A percentile compares a stretch with the other conserved stretches of the same genome.
These are phyloP conservation scores for Bothrops alternatus DNA, from an alignment of 2,797 vertebrate species.

Conservation along the genomic window DNA sequence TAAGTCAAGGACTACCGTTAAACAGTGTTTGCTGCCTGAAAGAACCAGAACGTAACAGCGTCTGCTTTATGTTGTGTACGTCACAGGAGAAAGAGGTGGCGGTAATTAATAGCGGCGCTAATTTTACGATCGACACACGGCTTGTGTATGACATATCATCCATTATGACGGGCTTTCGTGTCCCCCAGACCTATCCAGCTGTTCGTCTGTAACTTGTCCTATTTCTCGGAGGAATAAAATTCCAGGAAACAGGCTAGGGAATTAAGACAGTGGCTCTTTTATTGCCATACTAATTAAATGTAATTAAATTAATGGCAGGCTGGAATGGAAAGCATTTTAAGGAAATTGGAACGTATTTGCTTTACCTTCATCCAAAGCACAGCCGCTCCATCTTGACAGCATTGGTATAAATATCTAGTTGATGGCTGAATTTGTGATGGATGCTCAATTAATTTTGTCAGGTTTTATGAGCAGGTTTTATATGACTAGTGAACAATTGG, in stretches of 20 bases:
- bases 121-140: background rate
- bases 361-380: conserved; percentile 32
- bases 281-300: conserved; percentile 61
- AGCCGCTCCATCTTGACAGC: background rate
- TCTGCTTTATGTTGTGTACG: background rate
- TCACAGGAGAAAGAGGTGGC: background rate
- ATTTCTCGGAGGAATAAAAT: conserved; percentile 55
- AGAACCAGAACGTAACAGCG: background rate
- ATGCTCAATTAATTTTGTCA: conserved; percentile 51
- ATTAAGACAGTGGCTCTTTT: conserved; percentile 50
- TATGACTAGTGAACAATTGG: conserved; percentile 68
- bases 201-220: conserved; percentile 31
- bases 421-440: conserved; percentile 21
- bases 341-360: conserved; percentile 8
- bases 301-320: conserved; percentile 54
- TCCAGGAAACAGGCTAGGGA: conserved; percentile 52
- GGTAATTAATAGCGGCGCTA: background rate
- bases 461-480: conserved; percentile 59
- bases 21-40: background rate
- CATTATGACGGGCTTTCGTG: background rate
- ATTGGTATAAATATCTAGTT: conserved; percentile 39
- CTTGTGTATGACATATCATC: background rate
- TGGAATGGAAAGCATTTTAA: conserved; percentile 37
- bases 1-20: background rate
- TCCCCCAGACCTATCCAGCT: conserved; percentile 16